Conservation (phyloP, 2,113 vertebrate species). For the Laticauda laticaudata region DNA sequence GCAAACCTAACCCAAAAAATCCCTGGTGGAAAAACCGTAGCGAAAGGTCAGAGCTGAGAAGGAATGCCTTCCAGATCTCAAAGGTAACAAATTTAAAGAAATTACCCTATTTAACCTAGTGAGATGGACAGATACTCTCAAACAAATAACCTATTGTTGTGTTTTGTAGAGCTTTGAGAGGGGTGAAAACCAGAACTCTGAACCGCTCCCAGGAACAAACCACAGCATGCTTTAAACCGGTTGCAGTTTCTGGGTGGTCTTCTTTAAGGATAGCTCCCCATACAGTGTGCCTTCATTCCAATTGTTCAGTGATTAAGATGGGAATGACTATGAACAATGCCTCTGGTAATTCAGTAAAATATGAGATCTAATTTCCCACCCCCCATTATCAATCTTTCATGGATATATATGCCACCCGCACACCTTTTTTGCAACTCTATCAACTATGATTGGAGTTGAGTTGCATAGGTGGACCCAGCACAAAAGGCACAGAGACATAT, state of each 20-base stretch:
- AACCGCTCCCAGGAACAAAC: not conserved
- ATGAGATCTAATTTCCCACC: not conserved
- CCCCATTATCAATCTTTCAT: not conserved
- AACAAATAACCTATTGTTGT: not conserved
- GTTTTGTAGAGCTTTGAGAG: not conserved
- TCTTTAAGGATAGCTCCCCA: not conserved
- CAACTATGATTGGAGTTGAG: not conserved
- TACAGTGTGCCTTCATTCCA: not conserved
- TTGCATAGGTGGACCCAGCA: too few relatives aligned
- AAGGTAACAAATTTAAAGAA: not conserved
- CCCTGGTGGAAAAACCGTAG: not conserved
- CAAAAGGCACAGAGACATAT: not conserved
- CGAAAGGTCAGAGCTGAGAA: not conserved
- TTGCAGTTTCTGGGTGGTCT: not conserved
- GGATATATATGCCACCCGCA: not conserved
- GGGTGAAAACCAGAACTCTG: not conserved
- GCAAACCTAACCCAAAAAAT: not conserved
- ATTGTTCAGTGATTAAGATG: not conserved
- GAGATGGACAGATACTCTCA: not conserved
- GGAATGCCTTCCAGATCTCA: not conserved
- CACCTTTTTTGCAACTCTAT: not conserved
- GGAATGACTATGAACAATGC: not conserved
- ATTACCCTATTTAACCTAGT: not conserved
- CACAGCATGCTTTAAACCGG: not conserved
- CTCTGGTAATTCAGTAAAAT: not conserved